These are phyloP conservation scores for Hypselothyrea guttata DNA, from an alignment of 2,888 invertebrate species.

Conservation along the genomic window DNA sequence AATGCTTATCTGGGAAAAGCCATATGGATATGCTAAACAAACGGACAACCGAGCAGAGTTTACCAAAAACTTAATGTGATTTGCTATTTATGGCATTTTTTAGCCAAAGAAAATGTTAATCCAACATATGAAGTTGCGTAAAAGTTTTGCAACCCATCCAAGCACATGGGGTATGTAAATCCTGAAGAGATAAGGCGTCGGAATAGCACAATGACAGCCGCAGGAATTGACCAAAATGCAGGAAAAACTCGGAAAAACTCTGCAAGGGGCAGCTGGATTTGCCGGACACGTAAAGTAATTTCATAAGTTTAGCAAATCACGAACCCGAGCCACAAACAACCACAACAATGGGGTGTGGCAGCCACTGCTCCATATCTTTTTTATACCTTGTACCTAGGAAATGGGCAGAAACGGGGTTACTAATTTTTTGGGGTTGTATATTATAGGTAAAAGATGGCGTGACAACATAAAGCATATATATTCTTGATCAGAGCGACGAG, in stretches of 20 bases:
- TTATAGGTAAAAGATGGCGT: too few species aligned
- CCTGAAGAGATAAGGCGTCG: slow-evolving; percentile 80
- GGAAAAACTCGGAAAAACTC: slow-evolving; percentile 7
- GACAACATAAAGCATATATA: too few species aligned
- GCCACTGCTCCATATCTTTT: slow-evolving; percentile 1
- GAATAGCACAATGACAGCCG: slow-evolving; percentile 80
- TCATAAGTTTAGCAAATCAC: slow-evolving; percentile 79
- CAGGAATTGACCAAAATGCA: slow-evolving; percentile 70
- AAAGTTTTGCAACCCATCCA: slow-evolving; percentile 58
- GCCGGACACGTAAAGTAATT: slow-evolving; percentile 74
- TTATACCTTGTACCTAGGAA: too few species aligned
- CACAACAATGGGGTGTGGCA: slow-evolving; percentile 11
- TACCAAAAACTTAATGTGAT: slow-evolving; percentile 73
- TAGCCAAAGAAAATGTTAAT: slow-evolving; percentile 31
- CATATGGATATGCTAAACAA: slow-evolving; percentile 48
- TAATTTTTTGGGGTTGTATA: too few species aligned
- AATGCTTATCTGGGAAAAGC: slow-evolving; percentile 57
- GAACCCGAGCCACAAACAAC: slow-evolving; percentile 74
- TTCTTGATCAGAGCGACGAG: too few species aligned
- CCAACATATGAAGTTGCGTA: slow-evolving; percentile 76
- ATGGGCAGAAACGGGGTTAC: too few species aligned
- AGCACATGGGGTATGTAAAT: slow-evolving; percentile 77
- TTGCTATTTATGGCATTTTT: slow-evolving; percentile 72
- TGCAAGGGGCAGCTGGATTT: neutral
- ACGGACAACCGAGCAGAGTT: slow-evolving; percentile 50